Conservation (phyloP, 2,888 invertebrate genomes). For the Trichogramma dendrolimi region DNA sequence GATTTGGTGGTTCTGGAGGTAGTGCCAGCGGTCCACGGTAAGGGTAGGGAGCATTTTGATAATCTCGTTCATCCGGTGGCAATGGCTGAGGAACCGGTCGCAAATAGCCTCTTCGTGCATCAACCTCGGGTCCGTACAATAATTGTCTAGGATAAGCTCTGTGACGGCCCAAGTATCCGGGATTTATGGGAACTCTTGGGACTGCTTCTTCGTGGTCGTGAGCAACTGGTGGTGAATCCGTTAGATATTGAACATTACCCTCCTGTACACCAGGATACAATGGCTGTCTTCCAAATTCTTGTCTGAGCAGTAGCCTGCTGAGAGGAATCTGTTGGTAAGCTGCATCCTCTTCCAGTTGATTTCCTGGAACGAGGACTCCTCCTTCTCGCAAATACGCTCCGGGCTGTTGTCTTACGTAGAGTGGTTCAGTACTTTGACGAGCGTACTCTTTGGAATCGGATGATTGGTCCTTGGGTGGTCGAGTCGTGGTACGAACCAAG, state of each 20-base stretch:
- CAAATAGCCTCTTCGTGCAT: slow-evolving; percentile 28
- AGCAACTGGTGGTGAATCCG: slow-evolving; percentile 41
- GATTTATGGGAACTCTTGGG: slow-evolving; percentile 34
- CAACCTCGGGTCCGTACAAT: slow-evolving; percentile 34
- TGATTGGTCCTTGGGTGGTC: slow-evolving; percentile 24
- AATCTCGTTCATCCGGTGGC: slow-evolving; percentile 41
- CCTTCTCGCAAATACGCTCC: slow-evolving; percentile 41
- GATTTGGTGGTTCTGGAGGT: slow-evolving; percentile 56
- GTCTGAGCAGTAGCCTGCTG: slow-evolving; percentile 21
- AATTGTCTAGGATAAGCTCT: slow-evolving; percentile 35
- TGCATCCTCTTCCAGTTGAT: slow-evolving; percentile 36
- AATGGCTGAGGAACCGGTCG: slow-evolving; percentile 31
- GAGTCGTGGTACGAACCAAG: slow-evolving; percentile 35
- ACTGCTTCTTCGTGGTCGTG: slow-evolving; percentile 36
- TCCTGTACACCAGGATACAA: slow-evolving; percentile 41
- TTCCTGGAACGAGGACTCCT: slow-evolving; percentile 38
- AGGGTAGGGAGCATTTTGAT: slow-evolving; percentile 39
- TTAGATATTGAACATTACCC: slow-evolving; percentile 43
- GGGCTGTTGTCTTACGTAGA: slow-evolving; percentile 41
- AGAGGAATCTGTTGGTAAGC: slow-evolving; percentile 38
- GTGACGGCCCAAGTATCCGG: slow-evolving; percentile 34
- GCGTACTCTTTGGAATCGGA: slow-evolving; percentile 39
- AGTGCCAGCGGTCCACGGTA: slow-evolving; percentile 40
- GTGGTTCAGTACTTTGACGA: slow-evolving; percentile 41
- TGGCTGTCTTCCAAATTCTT: slow-evolving; percentile 32